phyloP scores from a whole-genome alignment of 2,797 vertebrate species.

The Ataeniobius toweri region DNA sequence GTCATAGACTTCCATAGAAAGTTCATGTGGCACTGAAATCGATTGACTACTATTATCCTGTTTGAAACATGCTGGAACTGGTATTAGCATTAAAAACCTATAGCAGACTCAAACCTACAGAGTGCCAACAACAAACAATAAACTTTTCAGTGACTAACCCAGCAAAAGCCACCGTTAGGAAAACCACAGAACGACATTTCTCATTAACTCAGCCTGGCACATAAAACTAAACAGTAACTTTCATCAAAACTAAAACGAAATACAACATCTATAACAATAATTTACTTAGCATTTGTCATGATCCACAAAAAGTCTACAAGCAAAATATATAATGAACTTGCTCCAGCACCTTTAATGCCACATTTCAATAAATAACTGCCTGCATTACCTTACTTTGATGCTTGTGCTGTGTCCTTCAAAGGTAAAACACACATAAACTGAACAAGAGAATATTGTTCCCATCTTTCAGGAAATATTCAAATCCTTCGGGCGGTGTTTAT shows the following conservation, averaged over 20 bases:
- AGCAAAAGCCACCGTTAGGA: background rate
- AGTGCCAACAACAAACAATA: background rate
- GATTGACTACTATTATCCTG: background rate
- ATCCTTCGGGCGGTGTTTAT: conserved; percentile 22
- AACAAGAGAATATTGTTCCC: conserved; percentile 27
- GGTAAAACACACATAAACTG: conserved; percentile 17
- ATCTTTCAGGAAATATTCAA: conserved; percentile 59
- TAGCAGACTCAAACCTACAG: background rate
- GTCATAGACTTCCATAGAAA: background rate
- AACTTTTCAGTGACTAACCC: background rate
- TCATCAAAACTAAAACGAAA: background rate
- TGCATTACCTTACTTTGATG: conserved; percentile 35
- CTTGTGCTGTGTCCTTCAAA: conserved; percentile 2
- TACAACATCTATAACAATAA: background rate
- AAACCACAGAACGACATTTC: background rate
- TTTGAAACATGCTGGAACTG: background rate
- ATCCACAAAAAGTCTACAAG: background rate
- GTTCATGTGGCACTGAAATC: background rate
- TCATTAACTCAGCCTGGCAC: background rate
- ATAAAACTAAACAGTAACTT: background rate
- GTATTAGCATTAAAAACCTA: background rate
- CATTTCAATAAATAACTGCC: background rate
- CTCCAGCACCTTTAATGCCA: background rate
- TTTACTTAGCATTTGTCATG: background rate
- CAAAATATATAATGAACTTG: too few species aligned